phyloP scores from a whole-genome alignment of 2,113 vertebrate genomes.

The Labeo catla region DNA sequence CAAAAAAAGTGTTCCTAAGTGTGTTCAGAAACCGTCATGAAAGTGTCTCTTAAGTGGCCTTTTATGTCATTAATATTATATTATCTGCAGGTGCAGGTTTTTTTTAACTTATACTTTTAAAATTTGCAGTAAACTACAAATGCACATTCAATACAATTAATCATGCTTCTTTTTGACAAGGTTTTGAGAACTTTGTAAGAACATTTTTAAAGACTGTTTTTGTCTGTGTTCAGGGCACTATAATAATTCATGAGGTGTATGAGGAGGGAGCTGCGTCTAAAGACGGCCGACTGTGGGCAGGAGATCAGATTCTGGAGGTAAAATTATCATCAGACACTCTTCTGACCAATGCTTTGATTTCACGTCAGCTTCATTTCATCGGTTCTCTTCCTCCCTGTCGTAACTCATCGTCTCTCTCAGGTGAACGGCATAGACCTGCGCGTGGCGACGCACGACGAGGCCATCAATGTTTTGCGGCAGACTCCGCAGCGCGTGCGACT shows the following conservation, averaged over 20 bases:
- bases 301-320: constrained; percentile 98
- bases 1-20: too few species aligned
- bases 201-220: too few species aligned
- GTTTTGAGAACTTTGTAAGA: too few species aligned
- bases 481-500: constrained; percentile 90
- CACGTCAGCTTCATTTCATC: background rate
- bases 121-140: background rate
- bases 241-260: constrained; percentile 98
- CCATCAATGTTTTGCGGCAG: constrained; percentile 93
- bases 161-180: background rate
- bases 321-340: background rate
- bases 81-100: background rate
- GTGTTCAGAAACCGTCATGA: background rate
- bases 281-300: constrained; percentile 96
- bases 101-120: background rate
- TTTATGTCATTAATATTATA: background rate
- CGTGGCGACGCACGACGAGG: constrained; percentile 92
- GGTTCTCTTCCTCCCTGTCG: background rate
- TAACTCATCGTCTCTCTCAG: constrained; percentile 64
- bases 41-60: background rate
- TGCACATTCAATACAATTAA: background rate
- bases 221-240: constrained; percentile 81
- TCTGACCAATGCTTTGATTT: background rate
- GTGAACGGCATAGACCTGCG: constrained; percentile 92
- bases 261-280: constrained; percentile 96